Evolutionary conservation across 2,797 vertebrate species (phyloP).

Genomic region (Cygnus olor): DNA sequence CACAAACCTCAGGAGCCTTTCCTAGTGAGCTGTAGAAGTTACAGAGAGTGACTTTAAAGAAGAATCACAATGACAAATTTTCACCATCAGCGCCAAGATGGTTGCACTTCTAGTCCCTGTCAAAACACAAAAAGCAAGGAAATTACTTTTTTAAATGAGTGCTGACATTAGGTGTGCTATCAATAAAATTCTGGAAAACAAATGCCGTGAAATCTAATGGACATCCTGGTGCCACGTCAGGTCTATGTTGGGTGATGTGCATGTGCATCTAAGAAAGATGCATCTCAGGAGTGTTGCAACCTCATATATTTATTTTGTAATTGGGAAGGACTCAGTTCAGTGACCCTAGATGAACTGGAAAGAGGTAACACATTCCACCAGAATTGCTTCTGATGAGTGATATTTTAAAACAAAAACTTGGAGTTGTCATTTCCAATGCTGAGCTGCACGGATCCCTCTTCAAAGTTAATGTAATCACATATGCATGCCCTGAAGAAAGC

Average conservation of each 20-base stretch:
- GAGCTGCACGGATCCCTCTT: not conserved
- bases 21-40: not conserved
- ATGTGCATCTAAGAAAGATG: not conserved
- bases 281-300: not conserved
- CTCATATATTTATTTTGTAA: not conserved
- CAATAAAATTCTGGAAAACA: not conserved
- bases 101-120: not conserved
- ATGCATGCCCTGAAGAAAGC: not conserved
- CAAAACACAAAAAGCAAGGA: not conserved
- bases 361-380: not conserved
- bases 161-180: not conserved
- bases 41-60: not conserved
- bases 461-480: not conserved
- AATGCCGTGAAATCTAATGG: not conserved
- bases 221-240: not conserved
- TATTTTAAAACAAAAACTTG: not conserved
- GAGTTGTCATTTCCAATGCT: not conserved
- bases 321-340: not conserved
- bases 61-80: not conserved
- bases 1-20: not conserved
- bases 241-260: not conserved
- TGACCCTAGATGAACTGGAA: not conserved
- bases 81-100: not conserved
- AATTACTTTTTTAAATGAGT: not conserved
- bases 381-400: not conserved